Base-by-base conservation (phyloP, 2,888 invertebrate species). In the Xestoiulus laeticollis region DNA sequence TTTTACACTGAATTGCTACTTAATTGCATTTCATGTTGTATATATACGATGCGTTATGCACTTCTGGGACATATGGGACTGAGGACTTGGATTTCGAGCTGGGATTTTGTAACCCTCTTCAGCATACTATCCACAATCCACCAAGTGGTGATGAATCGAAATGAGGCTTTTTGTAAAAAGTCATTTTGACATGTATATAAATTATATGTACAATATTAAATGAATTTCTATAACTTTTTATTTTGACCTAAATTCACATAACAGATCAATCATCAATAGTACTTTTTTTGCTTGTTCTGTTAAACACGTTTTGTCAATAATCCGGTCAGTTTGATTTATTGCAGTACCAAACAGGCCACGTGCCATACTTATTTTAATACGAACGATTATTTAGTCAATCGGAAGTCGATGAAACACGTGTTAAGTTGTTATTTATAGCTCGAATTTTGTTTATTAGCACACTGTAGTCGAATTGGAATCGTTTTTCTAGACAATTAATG, bases 11-110 rank as follows among this genome's bases (percentile, higher is more conserved):
- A 14, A 32, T 38, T 53, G 44, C 30, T 32, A 53, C 53, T 48
- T 44, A 86, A 48, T 86, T 86, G 32, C n/a, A 30, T 53, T 30
- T 26, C 32, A 22, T 86, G 53, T 3, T 48, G n/a, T n/a, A n/a
- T n/a, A n/a, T n/a, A 2, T 8, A 14, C 78, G 0, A 26, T 12
- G 12, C n/a, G 26, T 22, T 0, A 8, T 5, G 26, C 30, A 78
- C 78, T 26, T 68, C 5, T 68, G 59, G 38, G 1, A 53, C n/a
- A n/a, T n/a, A n/a, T n/a, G n/a, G n/a, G n/a, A n/a, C n/a, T n/a
- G n/a, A n/a, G n/a, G n/a, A n/a, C n/a, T n/a, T n/a, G n/a, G n/a
- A n/a, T n/a, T n/a, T n/a, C n/a, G n/a, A n/a, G n/a, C n/a, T n/a
- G n/a, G n/a, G n/a, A n/a, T n/a, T n/a, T n/a, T n/a, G n/a, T n/a